Conservation (phyloP, 2,888 invertebrate species). For the Tipula lateralis region DNA sequence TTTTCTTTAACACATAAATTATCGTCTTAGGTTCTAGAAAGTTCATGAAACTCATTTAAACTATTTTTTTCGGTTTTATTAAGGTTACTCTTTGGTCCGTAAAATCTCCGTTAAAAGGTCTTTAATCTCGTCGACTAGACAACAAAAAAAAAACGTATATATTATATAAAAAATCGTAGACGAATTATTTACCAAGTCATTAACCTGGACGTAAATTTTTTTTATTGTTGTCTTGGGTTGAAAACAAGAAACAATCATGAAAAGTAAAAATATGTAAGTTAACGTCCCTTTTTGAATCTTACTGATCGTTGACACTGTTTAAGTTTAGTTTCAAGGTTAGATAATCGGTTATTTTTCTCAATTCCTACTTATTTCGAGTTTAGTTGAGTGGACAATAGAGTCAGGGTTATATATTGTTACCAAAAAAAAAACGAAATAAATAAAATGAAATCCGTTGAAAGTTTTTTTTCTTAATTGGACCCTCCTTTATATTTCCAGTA, state of each 20-base stretch:
- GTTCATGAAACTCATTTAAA: neutral
- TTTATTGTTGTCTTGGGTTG: neutral
- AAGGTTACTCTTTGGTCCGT: neutral
- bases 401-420: neutral
- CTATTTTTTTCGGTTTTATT: neutral
- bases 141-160: neutral
- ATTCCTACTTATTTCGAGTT: neutral
- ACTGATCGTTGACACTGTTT: neutral
- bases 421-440: neutral
- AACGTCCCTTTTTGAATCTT: neutral
- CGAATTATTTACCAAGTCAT: neutral
- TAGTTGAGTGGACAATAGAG: neutral
- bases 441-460: neutral
- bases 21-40: neutral
- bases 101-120: constrained; percentile 24
- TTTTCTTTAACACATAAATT: neutral
- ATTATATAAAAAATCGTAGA: neutral
- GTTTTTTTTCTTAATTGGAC: neutral
- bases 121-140: constrained; percentile 4
- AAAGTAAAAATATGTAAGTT: neutral
- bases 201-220: neutral
- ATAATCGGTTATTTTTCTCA: neutral
- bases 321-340: neutral
- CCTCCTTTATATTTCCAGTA: neutral
- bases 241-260: neutral